These are phyloP conservation scores for Tinamus guttatus DNA, from an alignment of 2,113 vertebrate genomes.

Conservation along the genomic window DNA sequence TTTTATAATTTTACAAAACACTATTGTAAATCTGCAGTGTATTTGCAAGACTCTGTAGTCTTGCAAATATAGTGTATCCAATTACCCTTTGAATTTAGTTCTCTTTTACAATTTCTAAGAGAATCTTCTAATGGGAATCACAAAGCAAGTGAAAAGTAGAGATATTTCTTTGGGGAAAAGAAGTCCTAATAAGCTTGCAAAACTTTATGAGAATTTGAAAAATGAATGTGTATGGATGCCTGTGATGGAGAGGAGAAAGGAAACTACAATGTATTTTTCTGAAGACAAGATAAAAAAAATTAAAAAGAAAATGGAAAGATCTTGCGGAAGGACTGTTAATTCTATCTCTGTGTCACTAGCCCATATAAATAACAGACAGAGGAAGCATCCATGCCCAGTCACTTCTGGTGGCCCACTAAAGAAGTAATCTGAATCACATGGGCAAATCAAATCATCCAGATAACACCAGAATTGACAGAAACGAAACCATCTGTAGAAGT, in stretches of 20 bases:
- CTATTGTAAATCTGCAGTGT: neutral
- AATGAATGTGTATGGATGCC: neutral
- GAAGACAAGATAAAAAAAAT: neutral
- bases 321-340: neutral
- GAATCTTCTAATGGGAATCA: neutral
- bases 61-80: neutral
- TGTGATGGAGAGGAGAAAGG: neutral
- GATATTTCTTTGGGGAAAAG: neutral
- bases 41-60: neutral
- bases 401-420: neutral
- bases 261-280: neutral
- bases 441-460: neutral
- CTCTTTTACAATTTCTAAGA: neutral
- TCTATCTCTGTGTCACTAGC: neutral
- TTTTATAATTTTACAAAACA: neutral
- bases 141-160: neutral
- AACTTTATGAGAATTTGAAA: neutral
- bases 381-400: neutral
- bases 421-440: neutral
- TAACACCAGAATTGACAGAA: conserved; percentile 7
- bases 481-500: neutral
- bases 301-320: conserved; percentile 14
- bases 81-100: neutral
- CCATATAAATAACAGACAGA: neutral
- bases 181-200: neutral